phyloP scores from a whole-genome alignment of 1,140 invertebrate genomes.

The Hermetia illucens region DNA sequence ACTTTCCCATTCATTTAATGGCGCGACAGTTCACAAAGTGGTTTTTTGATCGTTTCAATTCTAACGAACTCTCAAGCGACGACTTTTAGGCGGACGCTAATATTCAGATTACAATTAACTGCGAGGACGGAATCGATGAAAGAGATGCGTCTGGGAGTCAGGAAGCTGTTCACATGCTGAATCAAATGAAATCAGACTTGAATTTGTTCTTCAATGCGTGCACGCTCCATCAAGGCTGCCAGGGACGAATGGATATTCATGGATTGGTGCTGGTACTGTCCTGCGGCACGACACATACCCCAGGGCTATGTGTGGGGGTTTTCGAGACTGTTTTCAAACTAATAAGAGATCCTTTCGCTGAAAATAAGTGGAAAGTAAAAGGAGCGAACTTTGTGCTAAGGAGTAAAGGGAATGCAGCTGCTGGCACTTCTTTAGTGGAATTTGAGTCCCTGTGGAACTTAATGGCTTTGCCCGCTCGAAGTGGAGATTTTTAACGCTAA shows the following conservation, averaged over 20 bases:
- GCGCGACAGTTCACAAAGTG: conserved; percentile 40
- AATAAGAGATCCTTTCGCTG: conserved; percentile 37
- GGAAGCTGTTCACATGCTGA: conserved; percentile 12
- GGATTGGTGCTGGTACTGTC: conserved; percentile 42
- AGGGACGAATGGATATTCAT: conserved; percentile 39
- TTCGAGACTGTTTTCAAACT: conserved; percentile 49
- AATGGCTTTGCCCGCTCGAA: conserved; percentile 12
- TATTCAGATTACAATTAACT: conserved; percentile 13
- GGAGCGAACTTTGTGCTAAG: conserved; percentile 27
- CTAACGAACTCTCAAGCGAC: conserved; percentile 28
- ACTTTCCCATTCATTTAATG: conserved; percentile 29
- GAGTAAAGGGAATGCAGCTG: conserved; percentile 19
- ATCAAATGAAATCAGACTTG: conserved; percentile 20
- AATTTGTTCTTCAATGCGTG: conserved; percentile 45
- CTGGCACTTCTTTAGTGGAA: conserved; percentile 10
- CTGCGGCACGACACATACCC: conserved; percentile 44
- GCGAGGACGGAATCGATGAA: conserved; percentile 11
- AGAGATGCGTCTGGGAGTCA: conserved; percentile 4
- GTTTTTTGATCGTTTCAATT: conserved; percentile 44
- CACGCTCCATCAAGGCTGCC: conserved; percentile 34
- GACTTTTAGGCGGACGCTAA: conserved; percentile 41
- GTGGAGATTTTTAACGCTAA: no score
- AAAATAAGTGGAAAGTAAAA: conserved; percentile 50
- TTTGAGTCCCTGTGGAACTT: conserved; percentile 13
- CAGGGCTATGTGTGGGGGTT: conserved; percentile 38